phyloP scores from a whole-genome alignment of 2,888 invertebrate genomes.

The Dicranocentrus wangi region DNA sequence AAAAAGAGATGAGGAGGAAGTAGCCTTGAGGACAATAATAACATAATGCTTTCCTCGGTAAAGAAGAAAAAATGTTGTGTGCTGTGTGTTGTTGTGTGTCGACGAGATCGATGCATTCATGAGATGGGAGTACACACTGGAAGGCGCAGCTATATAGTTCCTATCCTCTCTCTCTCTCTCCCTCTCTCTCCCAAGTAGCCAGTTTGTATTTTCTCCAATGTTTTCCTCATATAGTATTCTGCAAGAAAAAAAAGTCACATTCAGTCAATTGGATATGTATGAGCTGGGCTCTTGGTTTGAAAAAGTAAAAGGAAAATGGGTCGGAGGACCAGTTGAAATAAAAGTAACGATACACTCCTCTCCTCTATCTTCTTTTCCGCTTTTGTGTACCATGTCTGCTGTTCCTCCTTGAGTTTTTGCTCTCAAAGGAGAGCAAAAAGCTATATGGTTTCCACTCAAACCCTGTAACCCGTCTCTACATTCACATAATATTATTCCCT shows the following conservation, averaged over 20 bases:
- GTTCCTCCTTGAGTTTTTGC: neutral
- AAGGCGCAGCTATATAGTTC: no score
- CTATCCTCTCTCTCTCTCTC: no score
- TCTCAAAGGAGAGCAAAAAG: conserved; percentile 21
- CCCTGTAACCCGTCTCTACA: no score
- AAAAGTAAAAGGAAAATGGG: conserved; percentile 9
- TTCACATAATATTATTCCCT: no score
- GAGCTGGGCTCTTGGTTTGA: conserved; percentile 22
- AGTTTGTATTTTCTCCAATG: conserved; percentile 39
- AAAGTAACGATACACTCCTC: conserved; percentile 10
- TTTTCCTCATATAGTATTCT: neutral
- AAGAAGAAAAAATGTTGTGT: conserved; percentile 14
- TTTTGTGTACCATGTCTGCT: neutral
- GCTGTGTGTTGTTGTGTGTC: neutral
- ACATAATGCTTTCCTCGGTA: conserved; percentile 4
- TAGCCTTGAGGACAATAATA: conserved; percentile 32
- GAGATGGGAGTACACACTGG: no score
- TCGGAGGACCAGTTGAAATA: conserved; percentile 1
- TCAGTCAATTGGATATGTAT: conserved; percentile 50
- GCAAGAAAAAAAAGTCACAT: conserved; percentile 5
- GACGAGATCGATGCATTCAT: no score
- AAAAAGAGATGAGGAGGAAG: neutral
- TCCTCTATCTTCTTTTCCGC: neutral
- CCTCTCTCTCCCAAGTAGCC: conserved; percentile 27
- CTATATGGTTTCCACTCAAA: conserved; percentile 18